Evolutionary conservation across 2,888 invertebrate genomes (phyloP), one percentile per base, ranked within the genome.

Genomic region (Sisyra terminalis): DNA sequence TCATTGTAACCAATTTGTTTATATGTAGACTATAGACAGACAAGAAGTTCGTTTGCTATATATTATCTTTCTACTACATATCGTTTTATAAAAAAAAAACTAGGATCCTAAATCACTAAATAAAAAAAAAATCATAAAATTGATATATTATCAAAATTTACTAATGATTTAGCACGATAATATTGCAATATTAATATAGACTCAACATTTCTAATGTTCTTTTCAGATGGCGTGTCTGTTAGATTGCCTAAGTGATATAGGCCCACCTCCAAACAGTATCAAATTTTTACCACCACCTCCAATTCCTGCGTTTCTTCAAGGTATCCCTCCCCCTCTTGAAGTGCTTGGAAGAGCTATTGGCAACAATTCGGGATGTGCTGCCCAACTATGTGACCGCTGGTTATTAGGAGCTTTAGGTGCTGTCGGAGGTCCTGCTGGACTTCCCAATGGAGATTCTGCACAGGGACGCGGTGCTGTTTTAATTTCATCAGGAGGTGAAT

Each of bases 231-330:
- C 67, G 46, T 75, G 75, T 54, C 64, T 73, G 50, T 62, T 71
- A 45, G 73, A 74, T 44, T 63, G 63, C 56, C 11, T 41, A 11
- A 18, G n/a, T 7, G 61, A 71, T 34, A 61, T 78, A 47, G 81
- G 78, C 6, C 82, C 82, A 1, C 88, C 88, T 1, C 88, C 88
- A 1, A 83, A 87, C 61, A 77, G 73, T 45, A 86, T 87, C 50
- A 65, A 86, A 42, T 78, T 77, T 53, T 77, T 88, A 68, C 88
- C 88, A 6, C 88, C 88, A 34, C 88, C 88, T 1, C 88, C 87
- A 1, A 66, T 84, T 50, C 87, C 87, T 3, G 71, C 78, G 1
- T 86, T 85, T 62, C 65, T 88, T 43, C 69, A 70, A 49, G 64
- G 66, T 41, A 55, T 58, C 42, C 48, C 66, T 45, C 62, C 66